Evolutionary conservation across 2,113 vertebrate species (phyloP), one percentile per base, ranked within the genome.

Genomic region (Machaerirhynchus nigripectus): DNA sequence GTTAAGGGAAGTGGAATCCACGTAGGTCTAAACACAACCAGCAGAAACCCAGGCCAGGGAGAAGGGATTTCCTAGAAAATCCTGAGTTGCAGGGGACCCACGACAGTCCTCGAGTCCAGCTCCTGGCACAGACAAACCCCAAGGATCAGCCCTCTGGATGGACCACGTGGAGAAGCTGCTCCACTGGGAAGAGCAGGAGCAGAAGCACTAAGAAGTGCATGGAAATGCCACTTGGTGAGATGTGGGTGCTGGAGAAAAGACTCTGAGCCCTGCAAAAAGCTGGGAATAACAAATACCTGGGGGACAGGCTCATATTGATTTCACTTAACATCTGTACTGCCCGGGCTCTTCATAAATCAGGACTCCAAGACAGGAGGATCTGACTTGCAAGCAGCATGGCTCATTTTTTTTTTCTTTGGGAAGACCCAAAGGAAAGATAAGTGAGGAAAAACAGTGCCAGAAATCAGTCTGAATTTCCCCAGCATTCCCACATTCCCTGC

Each of bases 91-190:
- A 56, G 20, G 6, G 18, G 26, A 84, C 49, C 56, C 63, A 61
- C 3, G 17, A 33, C n/a, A 68, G 27, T 18, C 63, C 11, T 37
- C 0, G 1, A 74, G 11, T 18, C 10, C 56, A 55, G 3, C 40
- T 39, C 27, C 60, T 39, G 30, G 79, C 31, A 30, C 47, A 55
- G 55, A 26, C 17, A 40, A 35, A 49, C 4, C 21, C 63, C 63
- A 59, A 10, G 76, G 82, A 67, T 27, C 31, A 75, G 17, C 31
- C 9, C 24, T 63, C 4, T 42, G 67, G 55, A 35, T 8, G 42
- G 59, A 50, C 63, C 46, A n/a, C 0, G 0, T 11, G 50, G 49
- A 78, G 60, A 42, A 46, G n/a, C 28, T 78, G 33, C 0, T 40
- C n/a, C 47, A 24, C 55, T 47, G 33, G 47, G 27, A 81, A 70